Evolutionary conservation across 2,888 invertebrate genomes (phyloP), one percentile per base, ranked within the genome.

Genomic region (Drosophila quinaria): DNA sequence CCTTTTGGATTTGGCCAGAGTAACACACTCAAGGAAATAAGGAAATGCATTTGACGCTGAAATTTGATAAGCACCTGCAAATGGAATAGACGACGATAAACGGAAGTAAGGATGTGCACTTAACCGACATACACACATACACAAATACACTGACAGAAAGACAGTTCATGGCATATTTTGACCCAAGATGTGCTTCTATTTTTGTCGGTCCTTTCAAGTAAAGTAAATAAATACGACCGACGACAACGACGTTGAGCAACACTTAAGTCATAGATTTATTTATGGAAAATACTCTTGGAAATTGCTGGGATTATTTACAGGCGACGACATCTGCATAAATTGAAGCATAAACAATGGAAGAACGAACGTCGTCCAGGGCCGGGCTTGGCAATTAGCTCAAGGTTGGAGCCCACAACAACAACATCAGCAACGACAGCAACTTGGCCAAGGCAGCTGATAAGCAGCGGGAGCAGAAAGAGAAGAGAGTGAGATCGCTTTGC

Each of bases 21-120:
- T n/a, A 47, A 39, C 19, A 61, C 49, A 62, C 61, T 47, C 37
- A 31, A 51, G 52, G 19, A 62, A 64, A 44, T 56, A 17, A 49
- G 67, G 47, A 74, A 71, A 62, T 74, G 70, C 59, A 71, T 71
- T 71, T 59, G 58, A 63, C 58, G 55, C 49, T 67, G 66, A 70
- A 70, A 74, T 70, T 70, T 62, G 74, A 58, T 63, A 67, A 67
- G 62, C 67, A 66, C 54, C 65, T 63, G 70, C 55, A 63, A 70
- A 64, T 64, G 56, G 71, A 54, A 64, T 49, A 50, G 64, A 46
- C 64, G 44, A 25, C 35, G 49, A 51, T 47, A 69, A 69, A 70
- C 70, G 73, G 66, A 73, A 66, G 70, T 70, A 31, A 69, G 74
- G 74, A 74, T 74, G 68, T 72, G 56, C 72, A 64, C 69, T 72